These are phyloP conservation scores for Zoanthus solanderi DNA, from an alignment of 92 coral and sea anemone species.

Conservation along the genomic window DNA sequence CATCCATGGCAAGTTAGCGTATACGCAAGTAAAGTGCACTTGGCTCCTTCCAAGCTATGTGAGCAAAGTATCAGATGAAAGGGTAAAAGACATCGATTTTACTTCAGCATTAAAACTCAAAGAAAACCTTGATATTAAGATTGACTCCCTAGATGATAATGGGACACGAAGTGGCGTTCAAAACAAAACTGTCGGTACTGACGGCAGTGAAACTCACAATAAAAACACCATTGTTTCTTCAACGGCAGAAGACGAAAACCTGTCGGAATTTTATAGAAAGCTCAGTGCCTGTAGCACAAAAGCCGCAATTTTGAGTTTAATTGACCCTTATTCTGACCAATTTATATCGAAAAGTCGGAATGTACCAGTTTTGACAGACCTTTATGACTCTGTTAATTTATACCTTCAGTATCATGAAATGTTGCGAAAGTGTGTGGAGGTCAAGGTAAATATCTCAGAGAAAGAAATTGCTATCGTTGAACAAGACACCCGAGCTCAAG, in stretches of 20 bases:
- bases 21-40: neutral
- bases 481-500: slow-evolving; percentile 25
- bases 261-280: slow-evolving; percentile 30
- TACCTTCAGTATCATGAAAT: neutral
- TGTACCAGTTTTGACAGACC: too few species aligned
- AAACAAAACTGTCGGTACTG: neutral
- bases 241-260: neutral
- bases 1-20: slow-evolving; percentile 34
- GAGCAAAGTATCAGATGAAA: neutral
- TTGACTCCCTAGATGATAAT: slow-evolving; percentile 20
- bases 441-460: neutral
- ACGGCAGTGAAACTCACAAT: slow-evolving; percentile 2
- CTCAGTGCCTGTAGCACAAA: neutral
- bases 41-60: neutral
- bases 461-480: too few species aligned
- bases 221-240: slow-evolving; percentile 11
- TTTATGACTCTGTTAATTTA: too few species aligned
- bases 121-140: neutral
- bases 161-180: neutral
- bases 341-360: too few species aligned
- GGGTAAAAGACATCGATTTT: slow-evolving; percentile 38
- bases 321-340: too few species aligned
- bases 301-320: too few species aligned
- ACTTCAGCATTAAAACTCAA: slow-evolving; percentile 32
- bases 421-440: slow-evolving; percentile 1